Percentiles rank a stretch among this genome's conserved stretches.
Evolutionary conservation across 2,888 invertebrate species (phyloP).

Genomic region (Macrosoma leucophasiata): DNA sequence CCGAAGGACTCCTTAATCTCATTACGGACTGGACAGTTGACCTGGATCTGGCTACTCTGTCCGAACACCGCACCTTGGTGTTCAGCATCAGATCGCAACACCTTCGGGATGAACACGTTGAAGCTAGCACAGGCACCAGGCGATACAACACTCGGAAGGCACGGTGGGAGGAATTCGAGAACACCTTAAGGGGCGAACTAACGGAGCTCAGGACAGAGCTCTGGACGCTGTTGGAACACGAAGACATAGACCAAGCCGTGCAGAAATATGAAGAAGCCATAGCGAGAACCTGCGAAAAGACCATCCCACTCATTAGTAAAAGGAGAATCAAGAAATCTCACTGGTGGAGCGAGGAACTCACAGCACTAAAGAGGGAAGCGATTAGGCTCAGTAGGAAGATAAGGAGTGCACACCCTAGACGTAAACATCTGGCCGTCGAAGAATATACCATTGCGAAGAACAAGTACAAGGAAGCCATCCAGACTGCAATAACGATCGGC

Average conservation of each 20-base stretch:
- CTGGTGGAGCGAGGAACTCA: constrained; percentile 6
- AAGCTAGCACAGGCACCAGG: background rate
- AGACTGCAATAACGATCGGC: background rate
- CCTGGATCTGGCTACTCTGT: background rate
- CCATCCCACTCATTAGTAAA: background rate
- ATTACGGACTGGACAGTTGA: background rate
- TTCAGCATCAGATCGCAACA: background rate
- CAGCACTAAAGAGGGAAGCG: background rate
- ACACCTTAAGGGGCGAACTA: background rate
- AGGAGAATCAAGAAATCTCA: background rate
- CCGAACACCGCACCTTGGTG: background rate
- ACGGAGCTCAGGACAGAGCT: background rate
- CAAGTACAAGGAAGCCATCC: constrained; percentile 1
- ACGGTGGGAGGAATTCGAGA: background rate
- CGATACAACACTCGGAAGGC: constrained; percentile 4
- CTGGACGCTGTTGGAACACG: background rate
- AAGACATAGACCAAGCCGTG: background rate
- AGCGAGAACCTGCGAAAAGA: background rate
- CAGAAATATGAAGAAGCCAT: background rate
- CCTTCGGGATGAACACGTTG: background rate
- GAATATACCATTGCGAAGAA: background rate
- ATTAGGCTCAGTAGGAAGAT: constrained; percentile 3
- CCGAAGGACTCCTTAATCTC: too few species aligned
- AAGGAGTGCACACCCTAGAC: background rate
- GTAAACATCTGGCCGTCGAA: background rate